Evolutionary conservation across 2,113 vertebrate species (phyloP).

Genomic region (Odontesthes bonariensis): DNA sequence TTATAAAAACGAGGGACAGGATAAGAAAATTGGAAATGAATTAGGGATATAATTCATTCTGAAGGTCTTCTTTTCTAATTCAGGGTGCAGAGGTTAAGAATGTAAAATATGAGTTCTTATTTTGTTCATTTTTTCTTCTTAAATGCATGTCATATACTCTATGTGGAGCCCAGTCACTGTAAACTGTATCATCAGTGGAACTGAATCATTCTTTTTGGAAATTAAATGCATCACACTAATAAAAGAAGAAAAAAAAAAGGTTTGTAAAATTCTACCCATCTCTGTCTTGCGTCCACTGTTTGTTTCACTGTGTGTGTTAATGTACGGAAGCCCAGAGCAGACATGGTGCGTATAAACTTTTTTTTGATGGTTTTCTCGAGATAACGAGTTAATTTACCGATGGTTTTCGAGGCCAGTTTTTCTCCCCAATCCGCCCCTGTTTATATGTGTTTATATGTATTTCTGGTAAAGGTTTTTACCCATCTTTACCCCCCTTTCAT

Average conservation of each 20-base stretch:
- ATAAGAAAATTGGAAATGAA: not conserved
- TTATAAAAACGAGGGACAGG: not conserved
- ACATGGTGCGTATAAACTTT: too few relatives aligned
- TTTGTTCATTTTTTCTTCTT: conserved; percentile 56
- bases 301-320: not conserved
- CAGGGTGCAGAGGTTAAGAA: conserved; percentile 67
- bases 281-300: not conserved
- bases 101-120: conserved; percentile 70
- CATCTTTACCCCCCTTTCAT: too few relatives aligned
- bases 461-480: too few relatives aligned
- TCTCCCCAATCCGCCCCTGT: too few relatives aligned
- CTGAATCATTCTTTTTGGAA: conserved; percentile 76
- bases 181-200: conserved; percentile 74
- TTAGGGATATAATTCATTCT: not conserved
- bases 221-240: conserved; percentile 72
- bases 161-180: conserved; percentile 80
- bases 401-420: too few relatives aligned
- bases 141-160: conserved; percentile 80
- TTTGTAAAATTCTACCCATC: conserved; percentile 66
- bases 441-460: too few relatives aligned
- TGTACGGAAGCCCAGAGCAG: too few relatives aligned
- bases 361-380: too few relatives aligned
- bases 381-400: too few relatives aligned
- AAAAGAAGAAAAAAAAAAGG: conserved; percentile 71
- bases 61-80: conserved; percentile 51